These are phyloP conservation scores for Pseudoips prasinana DNA, from an alignment of 2,888 invertebrate genomes.

Conservation along the genomic window DNA sequence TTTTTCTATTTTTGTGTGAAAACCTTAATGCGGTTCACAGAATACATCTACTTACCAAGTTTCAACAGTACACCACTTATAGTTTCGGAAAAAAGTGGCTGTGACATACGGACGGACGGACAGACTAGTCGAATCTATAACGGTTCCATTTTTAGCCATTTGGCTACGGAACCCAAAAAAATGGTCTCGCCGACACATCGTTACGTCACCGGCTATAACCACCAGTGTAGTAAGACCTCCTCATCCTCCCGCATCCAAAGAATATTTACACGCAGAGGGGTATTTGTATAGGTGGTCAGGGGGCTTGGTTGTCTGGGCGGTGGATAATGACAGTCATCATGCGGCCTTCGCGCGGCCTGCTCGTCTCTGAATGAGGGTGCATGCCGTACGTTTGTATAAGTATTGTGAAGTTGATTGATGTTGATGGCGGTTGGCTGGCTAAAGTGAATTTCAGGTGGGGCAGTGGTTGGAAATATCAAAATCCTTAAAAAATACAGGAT, in stretches of 20 bases:
- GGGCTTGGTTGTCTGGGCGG: conserved; percentile 29
- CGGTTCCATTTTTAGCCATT: too few species aligned
- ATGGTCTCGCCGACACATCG: conserved; percentile 15
- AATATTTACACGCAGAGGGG: conserved; percentile 2
- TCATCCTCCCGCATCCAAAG: background rate
- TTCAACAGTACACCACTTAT: too few species aligned
- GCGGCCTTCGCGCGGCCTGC: conserved; percentile 48
- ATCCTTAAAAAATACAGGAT: conserved; percentile 2
- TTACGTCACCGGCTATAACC: conserved; percentile 12
- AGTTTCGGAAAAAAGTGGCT: too few species aligned
- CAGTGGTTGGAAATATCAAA: too few species aligned
- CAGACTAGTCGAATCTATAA: too few species aligned
- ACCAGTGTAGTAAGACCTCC: conserved; percentile 16
- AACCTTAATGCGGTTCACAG: too few species aligned
- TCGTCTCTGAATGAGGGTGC: conserved; percentile 19
- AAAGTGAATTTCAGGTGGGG: too few species aligned
- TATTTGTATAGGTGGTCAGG: conserved; percentile 7
- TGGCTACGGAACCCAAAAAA: conserved; percentile 23
- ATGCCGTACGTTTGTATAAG: background rate
- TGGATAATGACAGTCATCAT: conserved; percentile 59
- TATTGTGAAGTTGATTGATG: background rate
- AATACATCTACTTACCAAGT: too few species aligned
- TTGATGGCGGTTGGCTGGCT: background rate
- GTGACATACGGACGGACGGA: too few species aligned
- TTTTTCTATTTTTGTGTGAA: too few species aligned